phyloP scores from a whole-genome alignment of 35 echinoderm and acorn worm species.

The Chiridota heheva region DNA sequence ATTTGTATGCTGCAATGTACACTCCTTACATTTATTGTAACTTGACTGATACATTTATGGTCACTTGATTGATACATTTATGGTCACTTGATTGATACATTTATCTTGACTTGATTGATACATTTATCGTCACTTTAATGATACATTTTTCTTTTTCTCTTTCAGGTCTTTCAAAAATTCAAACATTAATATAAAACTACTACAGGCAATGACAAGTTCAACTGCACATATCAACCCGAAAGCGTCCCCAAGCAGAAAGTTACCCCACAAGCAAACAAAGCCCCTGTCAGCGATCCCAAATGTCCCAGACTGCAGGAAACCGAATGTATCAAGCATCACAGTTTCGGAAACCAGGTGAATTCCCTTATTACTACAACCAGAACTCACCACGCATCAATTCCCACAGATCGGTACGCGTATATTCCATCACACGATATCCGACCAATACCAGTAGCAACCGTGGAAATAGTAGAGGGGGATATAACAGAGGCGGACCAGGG shows the following conservation, averaged over 20 bases:
- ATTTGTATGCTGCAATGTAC: no score
- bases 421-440: slow-evolving; percentile 50
- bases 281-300: slow-evolving; percentile 7
- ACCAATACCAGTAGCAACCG: slow-evolving; percentile 9
- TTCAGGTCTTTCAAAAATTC: slow-evolving; percentile 48
- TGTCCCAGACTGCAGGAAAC: slow-evolving; percentile 37
- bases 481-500: slow-evolving; percentile 19
- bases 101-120: not conserved
- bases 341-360: slow-evolving; percentile 44
- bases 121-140: no score
- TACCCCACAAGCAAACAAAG: slow-evolving; percentile 3
- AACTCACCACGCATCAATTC: slow-evolving; percentile 24
- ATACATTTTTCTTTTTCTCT: not conserved
- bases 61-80: no score
- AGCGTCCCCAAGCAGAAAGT: no score
- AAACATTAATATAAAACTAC: slow-evolving; percentile 29
- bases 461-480: no score
- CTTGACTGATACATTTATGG: no score
- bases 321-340: slow-evolving; percentile 57
- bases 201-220: slow-evolving; percentile 52
- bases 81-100: no score
- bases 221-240: no score
- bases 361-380: slow-evolving; percentile 22
- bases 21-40: no score
- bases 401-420: slow-evolving; percentile 42